A percentile compares a stretch with the other conserved stretches of the same genome.
phyloP scores from a whole-genome alignment of 2,888 invertebrate genomes.

The Timema cristinae region DNA sequence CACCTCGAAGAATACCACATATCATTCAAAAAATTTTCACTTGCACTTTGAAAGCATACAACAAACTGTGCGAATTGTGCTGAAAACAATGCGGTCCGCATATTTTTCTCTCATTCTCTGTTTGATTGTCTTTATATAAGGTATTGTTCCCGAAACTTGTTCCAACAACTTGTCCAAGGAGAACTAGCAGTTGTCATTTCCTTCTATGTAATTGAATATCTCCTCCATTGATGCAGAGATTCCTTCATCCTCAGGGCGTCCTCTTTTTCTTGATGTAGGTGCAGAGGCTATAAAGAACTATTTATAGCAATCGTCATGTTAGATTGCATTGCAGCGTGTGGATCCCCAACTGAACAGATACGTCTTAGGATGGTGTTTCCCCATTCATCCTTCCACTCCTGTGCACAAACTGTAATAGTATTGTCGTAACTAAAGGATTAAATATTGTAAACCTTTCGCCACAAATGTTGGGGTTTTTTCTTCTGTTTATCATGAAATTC shows the following conservation, averaged over 20 bases:
- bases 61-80: not conserved
- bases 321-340: not conserved
- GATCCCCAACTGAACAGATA: constrained; percentile 3
- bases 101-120: constrained; percentile 3
- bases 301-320: constrained; percentile 6
- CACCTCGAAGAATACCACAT: constrained; percentile 10
- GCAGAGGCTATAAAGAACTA: constrained; percentile 12
- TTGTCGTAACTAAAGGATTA: too few relatives aligned
- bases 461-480: too few relatives aligned
- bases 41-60: constrained; percentile 6
- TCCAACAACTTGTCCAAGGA: not conserved
- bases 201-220: constrained; percentile 11
- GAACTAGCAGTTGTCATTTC: constrained; percentile 3
- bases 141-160: constrained; percentile 7
- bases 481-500: too few relatives aligned
- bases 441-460: too few relatives aligned
- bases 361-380: constrained; percentile 3
- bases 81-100: constrained; percentile 2
- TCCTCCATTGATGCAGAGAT: constrained; percentile 9
- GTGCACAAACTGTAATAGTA: not conserved
- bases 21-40: constrained; percentile 7
- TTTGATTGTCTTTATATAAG: constrained; percentile 2
- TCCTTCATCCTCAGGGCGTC: too few relatives aligned
- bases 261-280: constrained; percentile 5
- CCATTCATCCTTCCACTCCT: not conserved